Percentiles rank a stretch among this genome's conserved stretches.
Evolutionary conservation across 2,888 invertebrate species (phyloP).

Genomic region (Lasioglossum malachurum): DNA sequence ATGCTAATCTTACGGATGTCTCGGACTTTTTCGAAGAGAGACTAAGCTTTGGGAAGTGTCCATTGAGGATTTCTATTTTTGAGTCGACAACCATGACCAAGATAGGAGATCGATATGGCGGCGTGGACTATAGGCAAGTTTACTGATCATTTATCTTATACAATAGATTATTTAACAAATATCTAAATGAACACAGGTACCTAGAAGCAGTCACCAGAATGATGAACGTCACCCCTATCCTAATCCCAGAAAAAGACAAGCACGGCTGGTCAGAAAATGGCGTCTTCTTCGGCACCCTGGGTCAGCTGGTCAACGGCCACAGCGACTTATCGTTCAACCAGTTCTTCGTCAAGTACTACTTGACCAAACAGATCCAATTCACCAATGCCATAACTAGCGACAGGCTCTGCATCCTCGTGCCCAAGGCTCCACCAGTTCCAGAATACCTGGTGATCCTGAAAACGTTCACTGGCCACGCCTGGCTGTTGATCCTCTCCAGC

Average conservation of each 20-base stretch:
- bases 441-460: constrained; percentile 57
- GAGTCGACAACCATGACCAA: constrained; percentile 62
- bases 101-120: background rate
- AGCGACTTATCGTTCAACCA: constrained; percentile 83
- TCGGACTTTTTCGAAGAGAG: constrained; percentile 5
- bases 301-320: constrained; percentile 79
- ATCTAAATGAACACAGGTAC: constrained; percentile 13
- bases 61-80: constrained; percentile 80
- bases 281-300: constrained; percentile 54
- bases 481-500: constrained; percentile 50
- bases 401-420: constrained; percentile 61
- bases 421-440: constrained; percentile 48
- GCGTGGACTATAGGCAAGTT: constrained; percentile 24
- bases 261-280: constrained; percentile 58
- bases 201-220: constrained; percentile 28
- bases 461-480: constrained; percentile 41
- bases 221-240: constrained; percentile 60
- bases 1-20: background rate
- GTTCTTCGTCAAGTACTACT: constrained; percentile 83
- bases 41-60: constrained; percentile 77
- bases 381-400: constrained; percentile 46
- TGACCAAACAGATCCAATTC: constrained; percentile 48
- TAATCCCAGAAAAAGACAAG: constrained; percentile 37
- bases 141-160: no score
- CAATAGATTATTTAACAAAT: background rate